These are phyloP conservation scores for Erpornis zantholeuca DNA, from an alignment of 2,113 vertebrate genomes.

Conservation along the genomic window DNA sequence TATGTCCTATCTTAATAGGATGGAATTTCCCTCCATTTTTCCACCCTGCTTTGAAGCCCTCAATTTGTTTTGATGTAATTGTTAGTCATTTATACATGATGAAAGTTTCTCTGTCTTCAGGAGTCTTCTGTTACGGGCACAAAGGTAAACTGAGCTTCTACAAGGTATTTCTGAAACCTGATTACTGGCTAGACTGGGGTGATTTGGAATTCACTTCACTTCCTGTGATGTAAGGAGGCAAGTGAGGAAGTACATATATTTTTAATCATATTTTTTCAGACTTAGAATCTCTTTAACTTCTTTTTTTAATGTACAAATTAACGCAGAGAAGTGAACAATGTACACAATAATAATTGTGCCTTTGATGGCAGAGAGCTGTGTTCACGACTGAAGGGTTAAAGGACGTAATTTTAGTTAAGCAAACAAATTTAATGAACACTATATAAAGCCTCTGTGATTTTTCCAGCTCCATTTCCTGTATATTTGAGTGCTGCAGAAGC, in stretches of 20 bases:
- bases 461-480: background rate
- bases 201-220: slow-evolving; percentile 68
- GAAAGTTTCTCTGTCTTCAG: slow-evolving; percentile 81
- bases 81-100: slow-evolving; percentile 79
- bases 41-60: slow-evolving; percentile 81
- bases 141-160: slow-evolving; percentile 79
- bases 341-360: background rate
- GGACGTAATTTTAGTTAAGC: background rate
- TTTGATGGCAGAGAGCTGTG: background rate
- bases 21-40: slow-evolving; percentile 39
- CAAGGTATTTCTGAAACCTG: slow-evolving; percentile 73
- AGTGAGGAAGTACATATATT: slow-evolving; percentile 29
- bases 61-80: slow-evolving; percentile 78
- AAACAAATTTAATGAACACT: background rate
- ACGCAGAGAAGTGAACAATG: background rate
- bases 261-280: background rate
- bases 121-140: slow-evolving; percentile 77
- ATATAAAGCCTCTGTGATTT: background rate
- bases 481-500: background rate
- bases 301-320: background rate
- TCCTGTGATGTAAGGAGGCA: slow-evolving; percentile 46
- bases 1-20: slow-evolving; percentile 47
- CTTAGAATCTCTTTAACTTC: background rate
- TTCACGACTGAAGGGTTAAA: background rate
- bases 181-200: slow-evolving; percentile 77